These are phyloP conservation scores for Australoheros facetus DNA, from an alignment of 2,797 vertebrate species.

Conservation along the genomic window DNA sequence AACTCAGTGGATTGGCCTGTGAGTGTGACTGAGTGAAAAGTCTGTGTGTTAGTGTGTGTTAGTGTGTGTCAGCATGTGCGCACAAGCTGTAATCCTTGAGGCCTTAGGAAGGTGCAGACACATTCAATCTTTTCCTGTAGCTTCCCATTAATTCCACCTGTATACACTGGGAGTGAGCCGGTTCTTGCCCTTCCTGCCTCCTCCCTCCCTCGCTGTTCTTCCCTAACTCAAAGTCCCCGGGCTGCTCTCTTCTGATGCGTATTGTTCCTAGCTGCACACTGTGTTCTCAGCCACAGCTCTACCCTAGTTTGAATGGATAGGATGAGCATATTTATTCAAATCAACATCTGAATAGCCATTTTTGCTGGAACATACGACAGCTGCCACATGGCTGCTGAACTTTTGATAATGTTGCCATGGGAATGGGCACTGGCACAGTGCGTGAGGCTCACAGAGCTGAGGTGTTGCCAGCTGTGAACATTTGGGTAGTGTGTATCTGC, in stretches of 20 bases:
- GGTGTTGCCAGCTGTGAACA: conserved; percentile 56
- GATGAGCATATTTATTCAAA: conserved; percentile 64
- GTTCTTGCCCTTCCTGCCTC: conserved; percentile 67
- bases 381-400: conserved; percentile 58
- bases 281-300: conserved; percentile 44
- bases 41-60: conserved; percentile 22
- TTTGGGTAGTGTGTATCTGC: conserved; percentile 19
- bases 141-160: conserved; percentile 79
- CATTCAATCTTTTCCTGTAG: conserved; percentile 69
- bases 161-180: conserved; percentile 76
- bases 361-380: conserved; percentile 50
- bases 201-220: conserved; percentile 42
- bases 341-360: conserved; percentile 63
- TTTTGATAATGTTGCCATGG: conserved; percentile 70
- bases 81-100: conserved; percentile 62
- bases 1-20: background rate
- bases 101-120: conserved; percentile 65
- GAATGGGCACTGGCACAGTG: conserved; percentile 41
- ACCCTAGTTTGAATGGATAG: conserved; percentile 48
- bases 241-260: conserved; percentile 36
- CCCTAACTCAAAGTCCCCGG: conserved; percentile 57
- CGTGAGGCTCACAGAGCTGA: conserved; percentile 24
- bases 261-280: conserved; percentile 34
- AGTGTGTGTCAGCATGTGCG: conserved; percentile 25
- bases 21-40: conserved; percentile 3